Base-by-base conservation (phyloP, 2,113 vertebrate genomes). In the Tragelaphus strepsiceros region DNA sequence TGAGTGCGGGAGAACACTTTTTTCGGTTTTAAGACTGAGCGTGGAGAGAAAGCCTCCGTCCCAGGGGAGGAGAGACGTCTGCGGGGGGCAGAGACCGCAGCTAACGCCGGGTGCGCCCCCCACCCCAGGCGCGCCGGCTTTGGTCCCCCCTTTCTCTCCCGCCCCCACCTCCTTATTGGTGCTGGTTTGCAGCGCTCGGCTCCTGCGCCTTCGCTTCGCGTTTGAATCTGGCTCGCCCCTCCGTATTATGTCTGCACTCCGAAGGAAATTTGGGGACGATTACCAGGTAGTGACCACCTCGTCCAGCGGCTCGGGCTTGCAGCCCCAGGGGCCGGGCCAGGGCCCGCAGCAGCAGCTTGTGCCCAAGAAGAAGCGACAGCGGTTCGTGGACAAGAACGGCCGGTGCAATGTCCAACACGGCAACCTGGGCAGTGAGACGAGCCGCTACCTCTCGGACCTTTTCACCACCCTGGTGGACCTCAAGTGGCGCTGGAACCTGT, bases 401-500 rank as follows among this genome's bases (percentile, higher is more conserved):
- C 99, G 99, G 97, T 99, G 99, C 98, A 99, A 99, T 98, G 99
- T 99, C 74, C 99, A 99, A 98, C 99, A 99, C 98, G 99, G 99
- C 12, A 99, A 99, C 99, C 99, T 99, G 99, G 99, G 99, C 39
- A 99, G 99, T 19, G 99, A 99, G 98, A 99, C 99, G 46, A 99
- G 99, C 99, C 99, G 99, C 96, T 99, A 99, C 99, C 99, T 99
- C 56, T 99, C 99, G 91, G 99, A 99, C 98, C 98, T 99, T 93
- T 99, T 99, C 99, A 99, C 99, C 96, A 99, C 99, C 28, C 98
- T 99, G 96, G 99, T 99, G 98, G 99, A 99, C 98, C 99, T 99
- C 99, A 99, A 99, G 99, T 99, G 99, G 99, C 99, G 99, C 96
- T 99, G 99, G 99, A 99, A 99, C 98, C 99, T 99, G 62, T 99